Evolutionary conservation across 2,888 invertebrate species (phyloP).

Genomic region (Melinaea marsaeus): DNA sequence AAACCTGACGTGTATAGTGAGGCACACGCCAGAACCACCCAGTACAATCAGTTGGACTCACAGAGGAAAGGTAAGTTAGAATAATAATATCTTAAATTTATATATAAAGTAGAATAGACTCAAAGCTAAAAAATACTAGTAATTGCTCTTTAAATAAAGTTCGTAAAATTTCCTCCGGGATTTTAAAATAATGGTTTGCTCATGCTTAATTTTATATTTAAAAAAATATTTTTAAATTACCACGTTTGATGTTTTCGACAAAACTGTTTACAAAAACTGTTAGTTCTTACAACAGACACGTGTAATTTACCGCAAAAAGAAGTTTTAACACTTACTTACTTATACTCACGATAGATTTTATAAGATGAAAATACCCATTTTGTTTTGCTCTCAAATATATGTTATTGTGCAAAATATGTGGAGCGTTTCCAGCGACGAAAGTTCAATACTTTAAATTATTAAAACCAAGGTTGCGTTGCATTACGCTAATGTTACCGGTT

Average conservation of each 20-base stretch:
- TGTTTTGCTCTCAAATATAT: slow-evolving; percentile 9
- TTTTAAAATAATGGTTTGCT: too few species aligned
- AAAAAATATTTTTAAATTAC: too few species aligned
- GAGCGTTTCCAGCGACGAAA: slow-evolving; percentile 7
- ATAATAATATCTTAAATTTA: neutral
- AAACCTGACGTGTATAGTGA: slow-evolving; percentile 90
- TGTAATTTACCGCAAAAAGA: neutral
- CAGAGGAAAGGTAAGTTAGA: slow-evolving; percentile 80
- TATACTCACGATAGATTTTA: slow-evolving; percentile 15
- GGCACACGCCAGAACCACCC: slow-evolving; percentile 90
- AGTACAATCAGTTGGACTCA: slow-evolving; percentile 91
- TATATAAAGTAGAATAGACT: neutral
- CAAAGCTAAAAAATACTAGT: too few species aligned
- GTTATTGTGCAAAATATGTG: slow-evolving; percentile 19
- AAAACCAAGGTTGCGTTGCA: neutral
- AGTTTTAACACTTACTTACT: neutral
- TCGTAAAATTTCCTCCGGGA: too few species aligned
- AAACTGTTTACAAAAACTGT: too few species aligned
- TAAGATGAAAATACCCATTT: slow-evolving; percentile 17
- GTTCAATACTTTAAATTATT: slow-evolving; percentile 7
- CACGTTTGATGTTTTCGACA: too few species aligned
- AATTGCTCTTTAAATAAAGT: too few species aligned
- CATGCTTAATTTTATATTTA: too few species aligned
- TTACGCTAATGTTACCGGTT: too few species aligned
- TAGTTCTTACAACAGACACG: too few species aligned